Percentiles rank a stretch among this genome's conserved stretches.
Conservation (phyloP, 2,888 invertebrate genomes). For the Thysanoteuthis rhombus region DNA sequence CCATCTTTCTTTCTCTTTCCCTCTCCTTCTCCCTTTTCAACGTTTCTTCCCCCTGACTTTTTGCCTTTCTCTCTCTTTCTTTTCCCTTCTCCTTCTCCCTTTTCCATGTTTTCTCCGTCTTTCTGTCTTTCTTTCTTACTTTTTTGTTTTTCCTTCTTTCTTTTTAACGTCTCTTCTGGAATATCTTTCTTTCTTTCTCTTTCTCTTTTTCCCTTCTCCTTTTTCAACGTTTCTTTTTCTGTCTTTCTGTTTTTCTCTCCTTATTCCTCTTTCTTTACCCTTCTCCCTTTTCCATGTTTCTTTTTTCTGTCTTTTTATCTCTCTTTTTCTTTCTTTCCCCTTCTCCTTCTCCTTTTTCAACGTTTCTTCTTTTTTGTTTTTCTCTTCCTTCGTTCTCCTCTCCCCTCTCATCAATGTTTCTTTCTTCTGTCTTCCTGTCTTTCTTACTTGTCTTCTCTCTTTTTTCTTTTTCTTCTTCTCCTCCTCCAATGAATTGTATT, state of each 20-base stretch:
- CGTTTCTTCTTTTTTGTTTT: neutral
- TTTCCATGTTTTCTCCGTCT: neutral
- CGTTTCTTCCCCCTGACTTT: neutral
- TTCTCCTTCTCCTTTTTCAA: neutral
- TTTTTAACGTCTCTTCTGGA: neutral
- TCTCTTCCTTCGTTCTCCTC: neutral
- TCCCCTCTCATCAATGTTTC: neutral
- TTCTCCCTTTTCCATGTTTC: no score
- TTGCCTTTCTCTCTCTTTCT: neutral
- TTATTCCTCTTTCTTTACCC: neutral
- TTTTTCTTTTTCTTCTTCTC: neutral
- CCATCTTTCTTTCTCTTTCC: neutral
- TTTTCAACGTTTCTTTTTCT: neutral
- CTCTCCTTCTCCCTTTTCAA: neutral
- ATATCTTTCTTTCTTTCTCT: neutral
- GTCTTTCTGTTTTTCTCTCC: neutral
- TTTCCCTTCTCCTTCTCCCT: neutral
- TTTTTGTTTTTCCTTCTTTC: neutral
- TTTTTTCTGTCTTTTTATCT: no score
- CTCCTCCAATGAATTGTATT: no score
- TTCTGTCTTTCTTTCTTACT: neutral
- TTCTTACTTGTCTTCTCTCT: neutral
- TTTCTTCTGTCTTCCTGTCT: neutral
- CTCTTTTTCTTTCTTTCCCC: neutral
- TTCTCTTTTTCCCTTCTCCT: neutral